Base-by-base conservation (phyloP, 2,797 vertebrate species). In the Zalophus californianus region DNA sequence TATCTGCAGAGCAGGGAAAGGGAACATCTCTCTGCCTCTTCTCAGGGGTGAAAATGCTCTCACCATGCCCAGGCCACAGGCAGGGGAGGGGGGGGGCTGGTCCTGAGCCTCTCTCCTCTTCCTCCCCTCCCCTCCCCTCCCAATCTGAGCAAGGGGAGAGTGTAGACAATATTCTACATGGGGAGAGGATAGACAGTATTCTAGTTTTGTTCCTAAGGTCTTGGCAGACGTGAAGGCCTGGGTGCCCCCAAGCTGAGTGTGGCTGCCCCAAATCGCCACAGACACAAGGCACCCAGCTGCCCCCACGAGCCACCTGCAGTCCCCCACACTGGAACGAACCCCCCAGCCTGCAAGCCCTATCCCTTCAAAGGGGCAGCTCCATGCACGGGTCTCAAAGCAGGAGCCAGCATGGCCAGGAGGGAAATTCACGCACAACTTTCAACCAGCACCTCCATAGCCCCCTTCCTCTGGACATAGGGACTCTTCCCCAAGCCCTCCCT, bases 31-130 rank as follows among this genome's bases (percentile, higher is more conserved):
- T 12, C 23, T 12, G 38, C 64, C 38, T 66, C 60, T 48, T 64
- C 54, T 29, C 13, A 4, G 8, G 56, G 56, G 18, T 29, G 5
- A 14, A 78, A 11, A 35, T 12, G 82, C 27, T 44, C 58, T 66
- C 48, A 41, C 23, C 0, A 0, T 3, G 48, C 86, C 38, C 27
- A 0, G n/a, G n/a, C 35, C 1, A 3, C 15, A 27, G 10, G 79
- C 52, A 41, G 27, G 27, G 64, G 32, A 38, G 35, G 35, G 48
- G 12, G 48, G 85, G 25, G 54, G 14, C 4, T 38, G 35, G 27
- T 25, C 12, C 16, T 78, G 58, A 6, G 27, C 14, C 16, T 6
- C 13, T 75, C 38, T 41, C 23, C 3, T 25, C 21, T 4, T n/a
- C 38, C 27, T 18, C 38, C 48, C 48, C 84, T 10, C 50, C 13